Percentiles rank a stretch among this genome's conserved stretches.
Conservation (phyloP, 2,113 vertebrate species). For the Oreochromis tanganicae region DNA sequence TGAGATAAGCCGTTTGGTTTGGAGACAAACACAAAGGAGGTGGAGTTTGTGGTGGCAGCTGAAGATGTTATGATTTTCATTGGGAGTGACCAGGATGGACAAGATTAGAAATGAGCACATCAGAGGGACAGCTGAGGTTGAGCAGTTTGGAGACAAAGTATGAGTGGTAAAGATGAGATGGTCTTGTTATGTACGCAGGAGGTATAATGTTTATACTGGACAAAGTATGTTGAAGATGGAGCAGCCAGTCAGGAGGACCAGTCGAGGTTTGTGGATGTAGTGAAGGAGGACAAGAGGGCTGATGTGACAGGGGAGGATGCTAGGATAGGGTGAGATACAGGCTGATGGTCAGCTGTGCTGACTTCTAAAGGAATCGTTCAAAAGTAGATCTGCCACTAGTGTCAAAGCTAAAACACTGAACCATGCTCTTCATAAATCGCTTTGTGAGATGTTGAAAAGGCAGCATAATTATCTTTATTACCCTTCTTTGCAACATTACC, state of each 20-base stretch:
- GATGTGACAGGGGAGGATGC: neutral
- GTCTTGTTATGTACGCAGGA: neutral
- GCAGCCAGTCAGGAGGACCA: neutral
- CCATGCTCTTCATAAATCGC: neutral
- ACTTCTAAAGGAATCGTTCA: neutral
- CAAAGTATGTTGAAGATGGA: neutral
- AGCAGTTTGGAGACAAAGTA: neutral
- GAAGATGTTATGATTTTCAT: neutral
- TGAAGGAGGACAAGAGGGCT: neutral
- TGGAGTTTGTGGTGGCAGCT: neutral
- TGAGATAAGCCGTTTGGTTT: neutral
- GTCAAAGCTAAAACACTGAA: neutral
- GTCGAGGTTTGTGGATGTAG: neutral
- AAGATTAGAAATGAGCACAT: neutral
- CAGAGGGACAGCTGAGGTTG: neutral
- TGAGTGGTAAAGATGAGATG: neutral
- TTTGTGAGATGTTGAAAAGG: neutral
- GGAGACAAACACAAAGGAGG: neutral
- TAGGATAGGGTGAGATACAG: neutral
- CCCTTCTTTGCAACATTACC: neutral
- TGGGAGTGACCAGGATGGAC: neutral
- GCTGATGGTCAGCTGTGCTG: accelerated
- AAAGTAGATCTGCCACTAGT: neutral
- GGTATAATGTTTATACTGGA: neutral
- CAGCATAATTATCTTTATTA: neutral